These are phyloP conservation scores for Encarsia formosa DNA, from an alignment of 2,888 invertebrate genomes.

Conservation along the genomic window DNA sequence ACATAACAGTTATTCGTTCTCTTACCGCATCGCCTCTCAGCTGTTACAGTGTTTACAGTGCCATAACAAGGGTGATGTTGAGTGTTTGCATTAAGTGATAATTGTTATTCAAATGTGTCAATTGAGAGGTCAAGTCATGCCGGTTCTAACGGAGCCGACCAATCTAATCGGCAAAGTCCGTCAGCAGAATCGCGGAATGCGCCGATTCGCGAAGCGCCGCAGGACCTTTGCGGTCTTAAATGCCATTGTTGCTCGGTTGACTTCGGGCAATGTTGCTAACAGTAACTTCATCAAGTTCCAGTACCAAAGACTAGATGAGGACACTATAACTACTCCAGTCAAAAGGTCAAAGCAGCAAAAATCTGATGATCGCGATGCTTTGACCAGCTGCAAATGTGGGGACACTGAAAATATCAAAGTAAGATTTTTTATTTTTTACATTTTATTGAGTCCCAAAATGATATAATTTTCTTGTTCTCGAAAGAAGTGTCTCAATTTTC, in stretches of 20 bases:
- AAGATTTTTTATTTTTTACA: too few species aligned
- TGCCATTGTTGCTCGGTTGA: conserved; percentile 56
- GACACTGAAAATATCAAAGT: conserved; percentile 61
- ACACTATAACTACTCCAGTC: conserved; percentile 51
- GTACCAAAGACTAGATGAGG: conserved; percentile 59
- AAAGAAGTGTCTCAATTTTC: too few species aligned
- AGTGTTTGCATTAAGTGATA: neutral
- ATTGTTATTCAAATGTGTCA: neutral
- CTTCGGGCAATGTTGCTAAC: conserved; percentile 25
- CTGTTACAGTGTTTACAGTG: too few species aligned
- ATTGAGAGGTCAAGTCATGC: too few species aligned
- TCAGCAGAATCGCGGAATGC: conserved; percentile 43
- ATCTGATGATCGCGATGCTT: conserved; percentile 54
- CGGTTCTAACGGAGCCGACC: neutral
- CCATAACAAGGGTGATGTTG: neutral
- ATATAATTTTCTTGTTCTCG: too few species aligned
- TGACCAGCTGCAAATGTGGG: conserved; percentile 59
- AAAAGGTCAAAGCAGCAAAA: conserved; percentile 42
- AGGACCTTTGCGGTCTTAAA: conserved; percentile 47
- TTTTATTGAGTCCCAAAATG: too few species aligned
- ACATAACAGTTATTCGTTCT: too few species aligned
- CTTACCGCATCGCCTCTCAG: neutral
- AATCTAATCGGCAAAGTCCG: conserved; percentile 3
- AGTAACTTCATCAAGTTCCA: conserved; percentile 54
- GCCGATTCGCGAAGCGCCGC: conserved; percentile 49